Evolutionary conservation across 2,888 invertebrate species (phyloP).

Genomic region (Xestobium rufovillosum): DNA sequence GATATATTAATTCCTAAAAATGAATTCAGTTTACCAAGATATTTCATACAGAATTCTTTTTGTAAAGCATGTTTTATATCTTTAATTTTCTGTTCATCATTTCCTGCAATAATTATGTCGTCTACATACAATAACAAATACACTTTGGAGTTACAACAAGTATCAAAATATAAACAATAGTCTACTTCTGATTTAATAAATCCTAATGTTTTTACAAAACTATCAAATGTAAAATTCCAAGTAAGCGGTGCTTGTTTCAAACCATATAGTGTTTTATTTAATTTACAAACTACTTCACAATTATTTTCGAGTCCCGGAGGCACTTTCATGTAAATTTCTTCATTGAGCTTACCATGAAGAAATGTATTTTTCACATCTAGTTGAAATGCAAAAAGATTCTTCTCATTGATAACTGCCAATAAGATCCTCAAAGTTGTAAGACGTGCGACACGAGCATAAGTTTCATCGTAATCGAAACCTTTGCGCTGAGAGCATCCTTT

Average conservation of each 20-base stretch:
- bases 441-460: constrained; percentile 27
- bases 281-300: constrained; percentile 14
- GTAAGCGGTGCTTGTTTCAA: constrained; percentile 11
- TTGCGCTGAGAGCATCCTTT: constrained; percentile 25
- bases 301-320: constrained; percentile 24
- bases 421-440: constrained; percentile 25
- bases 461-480: constrained; percentile 29
- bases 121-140: constrained; percentile 16
- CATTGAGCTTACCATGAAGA: constrained; percentile 26
- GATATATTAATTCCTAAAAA: too few relatives aligned
- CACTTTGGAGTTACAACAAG: neutral
- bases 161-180: constrained; percentile 12
- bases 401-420: constrained; percentile 17
- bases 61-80: too few relatives aligned
- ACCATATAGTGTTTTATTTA: constrained; percentile 15
- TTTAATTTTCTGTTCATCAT: constrained; percentile 6
- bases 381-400: constrained; percentile 18
- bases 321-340: constrained; percentile 27
- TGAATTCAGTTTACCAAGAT: too few relatives aligned
- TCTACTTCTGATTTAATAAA: constrained; percentile 10
- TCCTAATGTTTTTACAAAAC: constrained; percentile 8
- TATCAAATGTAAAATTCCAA: constrained; percentile 12
- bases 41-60: too few relatives aligned
- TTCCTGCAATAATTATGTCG: constrained; percentile 12
- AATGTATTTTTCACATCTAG: constrained; percentile 31